Base-by-base conservation (phyloP, 30 jellyfish, hydroid and myxozoan genomes). In the Turritopsis dohrnii region DNA sequence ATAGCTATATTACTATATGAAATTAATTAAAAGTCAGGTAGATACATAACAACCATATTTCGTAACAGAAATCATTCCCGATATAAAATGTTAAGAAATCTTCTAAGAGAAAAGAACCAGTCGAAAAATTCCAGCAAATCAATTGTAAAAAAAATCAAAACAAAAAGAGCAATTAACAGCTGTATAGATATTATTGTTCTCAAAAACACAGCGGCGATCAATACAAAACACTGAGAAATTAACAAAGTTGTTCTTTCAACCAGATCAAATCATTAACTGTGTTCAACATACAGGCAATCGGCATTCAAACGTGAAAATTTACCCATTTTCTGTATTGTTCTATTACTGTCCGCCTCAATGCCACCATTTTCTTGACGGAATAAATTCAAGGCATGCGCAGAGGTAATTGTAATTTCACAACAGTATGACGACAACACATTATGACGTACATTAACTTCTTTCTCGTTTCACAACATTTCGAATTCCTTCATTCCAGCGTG, bases 171-270 rank as follows among this genome's bases (percentile, higher is more conserved):
- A 69, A 69, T 27, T 27, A 69, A 69, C 77, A 69, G 60, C 13
- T 41, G 60, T 41, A 41, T 41, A 41, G 60, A 69, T 69, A 69
- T n/a, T 69, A n/a, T n/a, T 23, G 77, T 69, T 21, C 77, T n/a
- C 30, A 27, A 69, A 69, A 69, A 69, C 77, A 69, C 77, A 69
- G 77, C 77, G 77, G 77, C 77, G 19, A n/a, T n/a, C 77, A 69
- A 69, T 21, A n/a, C 31, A 0, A n/a, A n/a, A n/a, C 77, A 69
- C 77, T 69, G 77, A 69, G 77, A 69, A 69, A 69, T 69, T 69
- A n/a, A 19, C 77, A 69, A 27, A 69, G 28, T 69, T 27, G 30
- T 27, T 69, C 77, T 69, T 23, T 27, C 77, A 27, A 69, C 28
- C 28, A 69, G 77, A 69, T 69, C 77, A 69, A 69, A 69, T 69